These are phyloP conservation scores for Seira ritae DNA, from an alignment of 2,888 invertebrate genomes.

Conservation along the genomic window DNA sequence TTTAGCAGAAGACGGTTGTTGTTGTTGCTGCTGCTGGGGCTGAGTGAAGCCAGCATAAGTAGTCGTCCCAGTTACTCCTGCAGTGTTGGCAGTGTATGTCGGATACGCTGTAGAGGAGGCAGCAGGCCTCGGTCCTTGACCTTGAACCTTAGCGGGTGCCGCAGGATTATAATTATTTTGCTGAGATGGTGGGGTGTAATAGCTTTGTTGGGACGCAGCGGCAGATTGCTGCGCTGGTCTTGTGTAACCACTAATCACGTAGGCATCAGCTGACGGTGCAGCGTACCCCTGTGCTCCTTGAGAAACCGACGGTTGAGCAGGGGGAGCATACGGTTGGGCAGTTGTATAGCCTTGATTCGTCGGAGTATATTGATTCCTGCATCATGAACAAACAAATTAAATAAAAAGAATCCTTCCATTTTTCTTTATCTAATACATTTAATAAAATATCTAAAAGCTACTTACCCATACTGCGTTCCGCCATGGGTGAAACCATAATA, in stretches of 20 bases:
- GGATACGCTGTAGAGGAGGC: constrained; percentile 70
- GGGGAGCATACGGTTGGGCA: constrained; percentile 52
- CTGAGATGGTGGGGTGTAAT: constrained; percentile 54
- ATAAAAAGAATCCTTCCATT: constrained; percentile 28
- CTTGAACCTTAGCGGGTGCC: constrained; percentile 45
- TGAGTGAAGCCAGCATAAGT: constrained; percentile 88
- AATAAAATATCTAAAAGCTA: constrained; percentile 69
- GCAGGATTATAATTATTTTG: constrained; percentile 32
- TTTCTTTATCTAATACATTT: not conserved
- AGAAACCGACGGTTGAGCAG: constrained; percentile 39
- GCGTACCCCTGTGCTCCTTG: constrained; percentile 57
- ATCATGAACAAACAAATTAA: too few species aligned
- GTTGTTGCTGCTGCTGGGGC: constrained; percentile 78
- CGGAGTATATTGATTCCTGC: constrained; percentile 68
- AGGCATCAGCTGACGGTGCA: constrained; percentile 61
- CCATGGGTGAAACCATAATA: constrained; percentile 96
- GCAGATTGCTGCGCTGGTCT: constrained; percentile 64
- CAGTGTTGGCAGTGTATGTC: constrained; percentile 74
- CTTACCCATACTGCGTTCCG: constrained; percentile 94
- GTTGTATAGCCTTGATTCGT: constrained; percentile 51
- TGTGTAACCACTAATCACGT: constrained; percentile 72
- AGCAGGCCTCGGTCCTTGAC: constrained; percentile 62
- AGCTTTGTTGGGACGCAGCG: constrained; percentile 40
- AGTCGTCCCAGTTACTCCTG: constrained; percentile 74
- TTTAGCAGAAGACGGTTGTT: too few species aligned